These are phyloP conservation scores for Pedicia rivosa DNA, from an alignment of 2,888 invertebrate genomes.

Conservation along the genomic window DNA sequence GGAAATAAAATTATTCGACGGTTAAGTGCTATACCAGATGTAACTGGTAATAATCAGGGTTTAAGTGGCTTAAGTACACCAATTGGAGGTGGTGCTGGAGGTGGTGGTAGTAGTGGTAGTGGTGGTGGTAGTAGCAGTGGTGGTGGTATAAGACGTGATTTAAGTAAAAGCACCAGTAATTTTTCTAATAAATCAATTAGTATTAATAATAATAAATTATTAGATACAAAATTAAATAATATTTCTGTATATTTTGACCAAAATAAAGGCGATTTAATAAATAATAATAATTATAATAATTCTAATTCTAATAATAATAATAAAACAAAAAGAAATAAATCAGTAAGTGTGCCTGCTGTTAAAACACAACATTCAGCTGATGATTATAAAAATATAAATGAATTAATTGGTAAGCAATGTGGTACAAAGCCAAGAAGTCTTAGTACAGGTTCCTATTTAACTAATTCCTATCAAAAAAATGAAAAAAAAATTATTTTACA, in stretches of 20 bases:
- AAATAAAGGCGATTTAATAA: too few relatives aligned
- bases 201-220: constrained; percentile 1
- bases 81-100: not conserved
- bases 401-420: not conserved
- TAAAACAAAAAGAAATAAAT: constrained; percentile 1
- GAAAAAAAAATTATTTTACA: too few relatives aligned
- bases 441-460: constrained; percentile 11
- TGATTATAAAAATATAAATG: constrained; percentile 9
- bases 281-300: constrained; percentile 3
- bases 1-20: not conserved
- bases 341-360: constrained; percentile 2
- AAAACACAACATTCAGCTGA: constrained; percentile 13
- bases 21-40: constrained; percentile 4
- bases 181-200: not conserved
- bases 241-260: too few relatives aligned
- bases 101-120: not conserved
- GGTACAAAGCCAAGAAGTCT: constrained; percentile 11
- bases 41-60: constrained; percentile 4
- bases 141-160: constrained; percentile 8
- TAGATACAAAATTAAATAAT: not conserved
- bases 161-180: not conserved
- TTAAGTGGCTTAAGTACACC: constrained; percentile 5
- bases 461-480: too few relatives aligned
- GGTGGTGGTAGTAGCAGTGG: constrained; percentile 9
- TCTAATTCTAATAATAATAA: constrained; percentile 3